These are phyloP conservation scores for Macaca nemestrina DNA, from an alignment of 2,113 vertebrate genomes.

Conservation along the genomic window DNA sequence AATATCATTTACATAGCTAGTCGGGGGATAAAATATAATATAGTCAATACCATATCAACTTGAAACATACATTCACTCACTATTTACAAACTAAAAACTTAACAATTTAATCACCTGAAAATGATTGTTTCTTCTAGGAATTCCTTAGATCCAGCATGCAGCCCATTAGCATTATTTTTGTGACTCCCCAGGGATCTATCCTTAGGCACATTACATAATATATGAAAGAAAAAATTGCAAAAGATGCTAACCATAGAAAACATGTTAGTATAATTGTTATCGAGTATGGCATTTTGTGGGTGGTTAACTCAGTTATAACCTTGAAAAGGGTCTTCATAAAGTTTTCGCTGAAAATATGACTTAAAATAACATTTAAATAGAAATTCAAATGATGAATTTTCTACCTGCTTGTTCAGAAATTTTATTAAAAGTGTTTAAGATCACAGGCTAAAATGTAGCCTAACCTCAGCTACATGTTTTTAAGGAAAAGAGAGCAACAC, in stretches of 20 bases:
- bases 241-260: neutral
- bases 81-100: neutral
- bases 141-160: neutral
- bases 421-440: neutral
- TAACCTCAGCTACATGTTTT: neutral
- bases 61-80: neutral
- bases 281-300: neutral
- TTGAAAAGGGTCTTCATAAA: neutral
- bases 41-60: neutral
- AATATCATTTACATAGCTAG: neutral
- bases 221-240: neutral
- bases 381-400: slow-evolving; percentile 32
- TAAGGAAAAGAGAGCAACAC: neutral
- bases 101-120: neutral
- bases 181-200: neutral
- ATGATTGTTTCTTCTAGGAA: neutral
- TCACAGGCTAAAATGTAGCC: neutral
- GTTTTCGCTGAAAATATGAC: neutral
- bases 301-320: neutral
- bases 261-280: neutral
- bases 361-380: slow-evolving; percentile 45
- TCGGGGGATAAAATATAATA: neutral
- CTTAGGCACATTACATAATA: neutral
- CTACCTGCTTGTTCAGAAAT: neutral
- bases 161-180: neutral